phyloP scores from a whole-genome alignment of 2,797 vertebrate genomes.

The Pseudocheirus occidentalis region DNA sequence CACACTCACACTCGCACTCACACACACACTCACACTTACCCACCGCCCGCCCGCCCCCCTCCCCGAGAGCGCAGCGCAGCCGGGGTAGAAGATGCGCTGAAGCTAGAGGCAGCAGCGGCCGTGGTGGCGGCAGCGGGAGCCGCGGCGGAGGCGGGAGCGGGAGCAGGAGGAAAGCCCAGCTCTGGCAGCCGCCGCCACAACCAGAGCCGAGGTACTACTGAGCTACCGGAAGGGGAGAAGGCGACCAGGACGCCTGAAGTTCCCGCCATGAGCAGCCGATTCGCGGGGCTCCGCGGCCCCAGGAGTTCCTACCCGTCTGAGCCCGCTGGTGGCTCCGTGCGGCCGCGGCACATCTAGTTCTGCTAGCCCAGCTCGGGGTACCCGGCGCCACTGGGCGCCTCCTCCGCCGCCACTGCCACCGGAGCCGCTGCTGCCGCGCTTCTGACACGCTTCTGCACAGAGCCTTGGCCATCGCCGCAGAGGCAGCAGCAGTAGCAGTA shows the following conservation, averaged over 20 bases:
- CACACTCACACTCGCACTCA: background rate
- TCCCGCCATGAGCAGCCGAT: constrained; percentile 73
- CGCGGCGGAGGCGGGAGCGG: constrained; percentile 43
- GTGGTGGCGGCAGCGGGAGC: constrained; percentile 49
- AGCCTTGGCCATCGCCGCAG: constrained; percentile 17
- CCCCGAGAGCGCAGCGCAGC: background rate
- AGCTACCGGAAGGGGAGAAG: background rate
- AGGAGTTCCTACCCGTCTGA: constrained; percentile 6
- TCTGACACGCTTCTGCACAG: constrained; percentile 11
- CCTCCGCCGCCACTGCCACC: background rate
- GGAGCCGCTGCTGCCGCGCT: constrained; percentile 22
- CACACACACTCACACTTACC: background rate
- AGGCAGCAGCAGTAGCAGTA: constrained; percentile 73
- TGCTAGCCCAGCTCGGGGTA: background rate
- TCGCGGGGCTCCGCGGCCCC: constrained; percentile 47
- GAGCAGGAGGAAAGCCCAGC: constrained; percentile 36
- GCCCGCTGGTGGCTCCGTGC: constrained; percentile 8
- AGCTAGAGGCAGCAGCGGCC: constrained; percentile 47
- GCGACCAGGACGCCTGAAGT: constrained; percentile 37
- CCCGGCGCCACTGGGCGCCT: background rate
- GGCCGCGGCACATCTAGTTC: constrained; percentile 60
- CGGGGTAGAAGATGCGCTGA: background rate
- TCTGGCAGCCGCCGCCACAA: constrained; percentile 7
- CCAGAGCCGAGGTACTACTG: background rate
- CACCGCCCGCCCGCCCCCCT: constrained; percentile 7